Base-by-base conservation (phyloP, 2,797 vertebrate genomes). In the Knipowitschia caucasica region DNA sequence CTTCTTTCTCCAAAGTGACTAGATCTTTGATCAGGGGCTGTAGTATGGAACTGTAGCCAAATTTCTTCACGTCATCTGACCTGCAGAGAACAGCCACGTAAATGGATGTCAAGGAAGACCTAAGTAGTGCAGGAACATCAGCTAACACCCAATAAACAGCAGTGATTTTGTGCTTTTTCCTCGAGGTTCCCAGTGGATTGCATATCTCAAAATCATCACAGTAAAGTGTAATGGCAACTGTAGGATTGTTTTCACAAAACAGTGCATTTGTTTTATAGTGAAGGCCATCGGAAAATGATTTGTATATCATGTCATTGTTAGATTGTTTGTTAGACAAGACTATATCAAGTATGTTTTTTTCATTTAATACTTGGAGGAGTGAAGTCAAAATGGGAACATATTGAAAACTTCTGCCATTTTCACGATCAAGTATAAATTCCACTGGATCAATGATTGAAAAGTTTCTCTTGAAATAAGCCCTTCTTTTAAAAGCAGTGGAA, bases 371-470 rank as follows among this genome's bases (percentile, higher is more conserved):
- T 35, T 35, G 34, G 30, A 55, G 31, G 7, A 62, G 51, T n/a
- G 45, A 59, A 12, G 51, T 61, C 7, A 58, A 51, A 56, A 64
- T 64, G 18, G 51, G 56, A 17, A 59, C 55, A 52, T 59, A 64
- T 15, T 64, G 52, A 35, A 64, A 59, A 5, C 33, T 64, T 31
- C 49, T 14, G 12, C 11, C 4, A 35, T 35, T 34, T 26, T 50
- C 53, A 15, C 20, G 56, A 50, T 27, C 46, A 27, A 60, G 57
- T 10, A 61, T n/a, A 47, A 61, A 61, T 35, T 62, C 58, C 3
- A 61, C 23, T 8, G 59, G 47, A 31, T 62, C 53, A 4, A 57
- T 23, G 34, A 67, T 17, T 14, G 27, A 33, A 25, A 67, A 57
- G 17, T 56, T 27, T 20, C 62, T 24, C 18, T 62, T 62, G 25